phyloP scores from a whole-genome alignment of 2,797 vertebrate species.

The Xiphorhynchus erythropygius region DNA sequence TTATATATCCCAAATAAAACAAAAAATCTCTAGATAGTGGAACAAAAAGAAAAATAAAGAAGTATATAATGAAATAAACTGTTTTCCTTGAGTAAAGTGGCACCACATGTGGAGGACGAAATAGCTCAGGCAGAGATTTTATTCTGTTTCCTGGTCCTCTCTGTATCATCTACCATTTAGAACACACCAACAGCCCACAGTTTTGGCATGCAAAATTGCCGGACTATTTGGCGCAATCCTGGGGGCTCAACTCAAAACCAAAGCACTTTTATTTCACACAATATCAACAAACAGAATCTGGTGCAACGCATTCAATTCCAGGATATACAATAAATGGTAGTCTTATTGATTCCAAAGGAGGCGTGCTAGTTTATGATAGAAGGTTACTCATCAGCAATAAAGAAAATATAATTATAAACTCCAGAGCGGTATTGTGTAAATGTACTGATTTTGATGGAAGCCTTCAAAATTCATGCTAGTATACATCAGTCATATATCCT shows the following conservation, averaged over 20 bases:
- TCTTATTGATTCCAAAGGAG: not conserved
- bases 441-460: not conserved
- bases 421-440: not conserved
- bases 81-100: not conserved
- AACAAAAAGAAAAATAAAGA: not conserved
- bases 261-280: not conserved
- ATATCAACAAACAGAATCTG: not conserved
- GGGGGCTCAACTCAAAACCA: not conserved
- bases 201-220: not conserved
- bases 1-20: not conserved
- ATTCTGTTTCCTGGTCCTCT: not conserved
- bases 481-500: not conserved
- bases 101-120: not conserved
- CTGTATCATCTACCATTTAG: not conserved
- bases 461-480: not conserved
- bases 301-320: not conserved
- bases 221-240: not conserved
- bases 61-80: not conserved
- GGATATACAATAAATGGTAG: not conserved
- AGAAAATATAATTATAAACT: not conserved
- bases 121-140: not conserved
- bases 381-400: not conserved
- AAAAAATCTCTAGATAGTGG: not conserved
- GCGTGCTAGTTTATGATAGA: not conserved
- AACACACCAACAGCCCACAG: not conserved